Evolutionary conservation across 2,888 invertebrate species (phyloP).

Genomic region (Copidosoma aretas): DNA sequence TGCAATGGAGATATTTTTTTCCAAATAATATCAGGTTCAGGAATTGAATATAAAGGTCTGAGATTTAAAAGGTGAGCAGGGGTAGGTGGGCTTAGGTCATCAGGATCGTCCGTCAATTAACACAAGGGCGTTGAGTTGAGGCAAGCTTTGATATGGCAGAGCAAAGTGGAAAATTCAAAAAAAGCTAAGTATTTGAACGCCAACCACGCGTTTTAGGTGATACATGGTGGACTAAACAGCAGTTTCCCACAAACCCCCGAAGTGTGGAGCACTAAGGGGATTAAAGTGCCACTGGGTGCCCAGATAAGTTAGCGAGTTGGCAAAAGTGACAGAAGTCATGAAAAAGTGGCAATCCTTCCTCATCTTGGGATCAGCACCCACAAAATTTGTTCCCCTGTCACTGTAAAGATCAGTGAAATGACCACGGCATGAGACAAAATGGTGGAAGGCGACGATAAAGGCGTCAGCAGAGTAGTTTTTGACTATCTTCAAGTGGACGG

Average conservation of each 20-base stretch:
- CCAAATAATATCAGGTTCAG: no score
- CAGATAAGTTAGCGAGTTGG: no score
- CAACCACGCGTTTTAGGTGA: neutral
- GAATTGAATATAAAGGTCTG: no score
- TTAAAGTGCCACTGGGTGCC: no score
- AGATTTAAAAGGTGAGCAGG: neutral
- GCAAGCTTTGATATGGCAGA: neutral
- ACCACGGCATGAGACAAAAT: constrained; percentile 44
- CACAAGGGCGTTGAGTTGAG: neutral
- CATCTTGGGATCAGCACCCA: constrained; percentile 40
- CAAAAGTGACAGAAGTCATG: no score
- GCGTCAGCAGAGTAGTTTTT: constrained; percentile 39
- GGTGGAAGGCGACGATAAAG: constrained; percentile 41
- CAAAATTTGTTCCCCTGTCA: constrained; percentile 47
- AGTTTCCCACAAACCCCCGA: neutral
- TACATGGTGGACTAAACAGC: neutral
- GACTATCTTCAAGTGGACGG: constrained; percentile 43
- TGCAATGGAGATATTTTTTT: no score
- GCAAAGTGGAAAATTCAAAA: neutral
- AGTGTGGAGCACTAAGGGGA: no score
- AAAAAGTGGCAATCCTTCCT: neutral
- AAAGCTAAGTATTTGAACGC: neutral
- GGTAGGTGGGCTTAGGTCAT: neutral
- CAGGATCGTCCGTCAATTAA: neutral
- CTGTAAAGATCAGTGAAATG: constrained; percentile 39